phyloP scores from a whole-genome alignment of 2,888 invertebrate genomes.

The Hemithea aestivaria region DNA sequence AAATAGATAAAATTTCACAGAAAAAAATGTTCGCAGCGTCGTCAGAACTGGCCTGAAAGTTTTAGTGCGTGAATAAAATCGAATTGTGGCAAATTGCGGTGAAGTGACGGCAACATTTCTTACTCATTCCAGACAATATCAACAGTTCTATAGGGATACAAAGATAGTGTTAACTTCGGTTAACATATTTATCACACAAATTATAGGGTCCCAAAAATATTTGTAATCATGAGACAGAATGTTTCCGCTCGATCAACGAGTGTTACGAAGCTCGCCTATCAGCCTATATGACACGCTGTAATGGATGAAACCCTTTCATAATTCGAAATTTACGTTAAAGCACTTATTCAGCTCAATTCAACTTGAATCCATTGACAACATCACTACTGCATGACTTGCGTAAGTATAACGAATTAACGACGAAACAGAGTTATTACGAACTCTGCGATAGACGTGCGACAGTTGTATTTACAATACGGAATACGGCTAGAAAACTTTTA shows the following conservation, averaged over 20 bases:
- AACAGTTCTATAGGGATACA: slow-evolving; percentile 23
- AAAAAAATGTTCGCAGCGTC: no score
- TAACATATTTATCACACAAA: slow-evolving; percentile 53
- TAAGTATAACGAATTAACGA: no score
- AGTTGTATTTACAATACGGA: no score
- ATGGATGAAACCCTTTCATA: slow-evolving; percentile 21
- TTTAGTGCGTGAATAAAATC: slow-evolving; percentile 21
- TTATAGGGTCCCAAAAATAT: slow-evolving; percentile 61
- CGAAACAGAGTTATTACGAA: no score
- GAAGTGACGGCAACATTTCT: slow-evolving; percentile 56
- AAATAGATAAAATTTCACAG: no score
- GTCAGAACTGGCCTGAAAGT: slow-evolving; percentile 3
- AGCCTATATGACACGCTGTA: slow-evolving; percentile 32
- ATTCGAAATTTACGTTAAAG: slow-evolving; percentile 6
- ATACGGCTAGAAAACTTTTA: no score
- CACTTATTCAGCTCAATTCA: no score
- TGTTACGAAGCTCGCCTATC: slow-evolving; percentile 63
- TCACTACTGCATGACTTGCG: no score
- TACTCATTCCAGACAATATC: slow-evolving; percentile 44
- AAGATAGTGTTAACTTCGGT: slow-evolving; percentile 20
- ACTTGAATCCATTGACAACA: no score
- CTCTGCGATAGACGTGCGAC: no score
- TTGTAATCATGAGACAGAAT: slow-evolving; percentile 64
- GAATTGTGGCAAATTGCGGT: slow-evolving; percentile 64
- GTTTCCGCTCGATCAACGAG: slow-evolving; percentile 63